Base-by-base conservation (phyloP, 2,888 invertebrate species). In the Aleiodes leptofemur region DNA sequence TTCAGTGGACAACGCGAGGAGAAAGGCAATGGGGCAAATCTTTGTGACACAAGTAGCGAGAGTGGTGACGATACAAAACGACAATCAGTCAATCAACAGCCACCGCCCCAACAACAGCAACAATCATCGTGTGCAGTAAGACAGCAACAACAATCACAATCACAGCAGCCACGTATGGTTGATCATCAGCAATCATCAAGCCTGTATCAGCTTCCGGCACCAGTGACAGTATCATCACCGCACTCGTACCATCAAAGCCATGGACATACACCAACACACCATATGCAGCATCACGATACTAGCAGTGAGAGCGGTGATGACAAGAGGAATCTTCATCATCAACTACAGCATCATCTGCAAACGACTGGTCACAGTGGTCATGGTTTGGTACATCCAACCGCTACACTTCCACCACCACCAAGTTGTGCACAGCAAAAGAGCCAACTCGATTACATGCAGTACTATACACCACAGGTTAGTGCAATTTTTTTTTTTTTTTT, bases 381-480 rank as follows among this genome's bases (percentile, higher is more conserved):
- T 72, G 86, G 88, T 4, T 80, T 89, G 75, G 86, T 89, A 8
- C 89, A 88, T 79, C 89, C 89, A 14, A 88, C 89, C 66, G 86
- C 88, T 43, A 87, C 88, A 23, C 81, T 88, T 56, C 87, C 88
- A 64, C 86, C 84, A 14, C 87, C 88, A 23, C 84, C 88, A 11
- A 88, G 86, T 73, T 89, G 89, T 76, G 86, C 89, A 16, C 89
- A 89, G 73, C 89, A 89, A 73, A 89, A 89, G 82, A 87, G 85
- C 64, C 89, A 89, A 73, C 81, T 89, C 66, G 89, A 89, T 72
- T 89, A 89, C 77, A 89, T 89, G 88, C 88, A 88, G 81, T 88
- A 87, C 80, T 89, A 89, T 81, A 86, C 86, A 75, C 86, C 88
- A 68, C 89, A 89, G 88, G 89, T 89, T 69, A 71, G 79, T 72